Evolutionary conservation across 2,113 vertebrate species (phyloP), one percentile per base, ranked within the genome.

Genomic region (Saguinus imperator): DNA sequence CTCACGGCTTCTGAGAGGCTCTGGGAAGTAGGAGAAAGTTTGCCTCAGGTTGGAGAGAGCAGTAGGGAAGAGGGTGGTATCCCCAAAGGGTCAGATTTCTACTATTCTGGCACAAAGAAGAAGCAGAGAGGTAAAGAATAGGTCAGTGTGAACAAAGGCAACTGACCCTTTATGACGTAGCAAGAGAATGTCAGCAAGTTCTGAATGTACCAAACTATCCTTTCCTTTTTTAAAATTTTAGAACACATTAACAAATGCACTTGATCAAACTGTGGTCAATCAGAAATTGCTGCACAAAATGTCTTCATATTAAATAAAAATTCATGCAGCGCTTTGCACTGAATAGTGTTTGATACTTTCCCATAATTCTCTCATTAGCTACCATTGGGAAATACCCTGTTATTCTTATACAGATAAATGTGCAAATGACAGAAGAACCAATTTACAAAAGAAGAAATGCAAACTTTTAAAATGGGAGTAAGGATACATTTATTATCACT

Each of bases 1-100:
- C 50, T 87, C 45, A 27, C 4, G 21, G 20, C 32, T 84, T 68
- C 40, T 0, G 64, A 58, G 37, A 87, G 57, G 45, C 35, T 18
- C 92, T 37, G 64, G 58, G 58, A 93, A 97, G 52, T 89, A 35
- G 95, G 95, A 57, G 70, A 97, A 96, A 96, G 97, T 96, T 95
- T 66, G 64, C 64, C 43, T 57, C 87, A 52, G 91, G 90, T 68
- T 87, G 50, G 89, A 93, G 87, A 61, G 89, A 83, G 32, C 89
- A 97, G 83, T 87, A 91, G 97, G 94, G 89, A 57, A 96, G 87
- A 96, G 95, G 95, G 94, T 40, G 48, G 48, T 7, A 0, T 87
- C 95, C 87, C 80, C 96, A 83, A 3, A 92, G 80, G 43, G 70
- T 70, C 87, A 18, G 61, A 13, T 20, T 75, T 94, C 84, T 86